Base-by-base conservation (phyloP, 2,113 vertebrate species). In the Piliocolobus tephrosceles region DNA sequence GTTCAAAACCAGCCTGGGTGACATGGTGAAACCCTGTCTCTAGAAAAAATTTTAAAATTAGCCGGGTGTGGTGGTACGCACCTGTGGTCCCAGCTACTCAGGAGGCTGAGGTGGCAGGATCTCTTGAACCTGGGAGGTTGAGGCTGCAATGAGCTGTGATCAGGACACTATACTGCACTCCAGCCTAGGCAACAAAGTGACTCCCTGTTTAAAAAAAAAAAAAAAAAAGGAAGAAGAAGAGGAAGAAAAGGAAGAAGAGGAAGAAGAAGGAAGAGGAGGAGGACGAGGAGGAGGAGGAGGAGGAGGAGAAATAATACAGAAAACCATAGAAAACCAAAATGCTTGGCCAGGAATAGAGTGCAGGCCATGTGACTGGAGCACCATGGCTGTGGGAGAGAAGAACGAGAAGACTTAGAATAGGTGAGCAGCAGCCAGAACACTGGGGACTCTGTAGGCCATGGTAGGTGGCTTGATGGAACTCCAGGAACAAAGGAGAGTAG, bases 211-310 rank as follows among this genome's bases (percentile, higher is more conserved):
- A 4, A 66, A 8, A 35, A 68, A 13, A 20, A 57, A 57, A 57
- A 6, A 57, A 57, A 55, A 58, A 58, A 58, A 23, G 8, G 9
- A 10, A 3, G n/a, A 22, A 35, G n/a, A 17, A 9, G 68, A 52
- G 5, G 50, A 50, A 50, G 50, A 50, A 50, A 13, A 47, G 47
- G 47, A 50, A 50, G 47, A 50, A 17, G 16, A 52, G 16, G 14
- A 58, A 52, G 50, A 52, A 52, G 16, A 52, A 6, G 50, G 3
- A 30, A 32, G 11, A 32, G 0, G 4, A 66, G 30, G 16, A 17
- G 1, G 16, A 52, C 0, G 16, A 27, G 27, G n/a, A n/a, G 47
- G 32, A 43, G 25, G 38, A 10, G 4, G 5, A 25, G 32, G 2
- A 23, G 40, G 11, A 78, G 27, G 16, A 12, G 25, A 12, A 27